phyloP scores from a whole-genome alignment of 2,113 vertebrate genomes.

The Trinectes maculatus region DNA sequence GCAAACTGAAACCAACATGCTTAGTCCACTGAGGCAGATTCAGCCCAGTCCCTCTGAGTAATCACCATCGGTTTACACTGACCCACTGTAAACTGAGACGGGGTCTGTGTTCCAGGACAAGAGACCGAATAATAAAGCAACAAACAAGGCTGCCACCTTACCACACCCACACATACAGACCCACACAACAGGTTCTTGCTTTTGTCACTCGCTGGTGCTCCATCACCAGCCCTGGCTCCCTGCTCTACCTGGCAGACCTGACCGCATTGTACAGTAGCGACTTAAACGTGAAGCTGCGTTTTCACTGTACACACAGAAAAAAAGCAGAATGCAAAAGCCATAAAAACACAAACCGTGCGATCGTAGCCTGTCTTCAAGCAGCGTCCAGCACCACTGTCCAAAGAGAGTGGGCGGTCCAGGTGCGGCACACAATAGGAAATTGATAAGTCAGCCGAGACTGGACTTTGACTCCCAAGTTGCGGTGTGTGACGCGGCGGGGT shows the following conservation, averaged over 20 bases:
- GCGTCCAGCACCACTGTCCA: not conserved
- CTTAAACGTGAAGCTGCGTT: conserved; percentile 16
- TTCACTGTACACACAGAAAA: not conserved
- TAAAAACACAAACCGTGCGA: not conserved
- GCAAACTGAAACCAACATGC: not conserved
- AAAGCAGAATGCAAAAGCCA: not conserved
- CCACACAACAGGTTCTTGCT: conserved; percentile 73
- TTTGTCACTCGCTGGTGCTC: not conserved
- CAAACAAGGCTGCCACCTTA: conserved; percentile 66
- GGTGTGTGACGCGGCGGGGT: not conserved
- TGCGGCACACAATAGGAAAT: conserved; percentile 10
- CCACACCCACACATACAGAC: conserved; percentile 67
- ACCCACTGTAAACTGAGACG: conserved; percentile 47
- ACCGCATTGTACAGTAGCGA: conserved; percentile 15
- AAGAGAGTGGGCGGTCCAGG: conserved; percentile 42
- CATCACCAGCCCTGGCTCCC: not conserved
- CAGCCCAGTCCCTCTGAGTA: not conserved
- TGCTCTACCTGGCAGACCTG: conserved; percentile 17
- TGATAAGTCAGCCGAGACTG: conserved; percentile 46
- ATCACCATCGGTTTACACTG: not conserved
- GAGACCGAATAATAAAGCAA: conserved; percentile 36
- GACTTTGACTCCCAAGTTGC: conserved; percentile 60
- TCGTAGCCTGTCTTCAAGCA: conserved; percentile 24
- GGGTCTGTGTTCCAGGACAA: conserved; percentile 23
- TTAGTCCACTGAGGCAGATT: not conserved